These are phyloP conservation scores for Ispidina lecontei DNA, from an alignment of 2,797 vertebrate genomes.

Conservation along the genomic window DNA sequence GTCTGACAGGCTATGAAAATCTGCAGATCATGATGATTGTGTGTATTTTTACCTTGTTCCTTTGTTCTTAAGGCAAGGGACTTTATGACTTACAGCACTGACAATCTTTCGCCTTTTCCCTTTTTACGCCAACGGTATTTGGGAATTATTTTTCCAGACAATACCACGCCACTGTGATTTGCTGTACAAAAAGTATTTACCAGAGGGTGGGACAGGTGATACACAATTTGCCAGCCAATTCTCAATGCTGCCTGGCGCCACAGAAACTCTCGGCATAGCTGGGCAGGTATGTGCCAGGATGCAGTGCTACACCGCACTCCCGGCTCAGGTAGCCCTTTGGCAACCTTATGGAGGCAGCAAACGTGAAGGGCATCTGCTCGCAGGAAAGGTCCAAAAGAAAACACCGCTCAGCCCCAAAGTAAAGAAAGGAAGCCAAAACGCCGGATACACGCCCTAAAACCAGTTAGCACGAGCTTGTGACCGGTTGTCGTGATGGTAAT, in stretches of 20 bases:
- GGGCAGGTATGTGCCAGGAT: constrained; percentile 70
- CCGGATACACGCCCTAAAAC: not conserved
- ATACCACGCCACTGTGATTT: constrained; percentile 30
- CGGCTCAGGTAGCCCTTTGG: constrained; percentile 62
- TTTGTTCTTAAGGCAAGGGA: constrained; percentile 74
- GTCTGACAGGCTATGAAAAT: constrained; percentile 57
- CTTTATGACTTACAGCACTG: constrained; percentile 40
- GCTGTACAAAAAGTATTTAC: constrained; percentile 41
- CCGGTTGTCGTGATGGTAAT: not conserved
- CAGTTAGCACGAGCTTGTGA: not conserved
- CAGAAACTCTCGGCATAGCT: constrained; percentile 30
- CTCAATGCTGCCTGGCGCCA: constrained; percentile 51
- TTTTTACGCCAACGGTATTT: constrained; percentile 53
- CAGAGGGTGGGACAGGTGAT: constrained; percentile 11
- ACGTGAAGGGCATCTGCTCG: not conserved
- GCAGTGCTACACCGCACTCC: constrained; percentile 70
- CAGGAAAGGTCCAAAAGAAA: constrained; percentile 59
- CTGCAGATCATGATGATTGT: constrained; percentile 28
- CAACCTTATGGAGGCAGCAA: constrained; percentile 38
- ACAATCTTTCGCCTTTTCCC: constrained; percentile 57
- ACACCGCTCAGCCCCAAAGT: not conserved
- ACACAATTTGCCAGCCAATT: constrained; percentile 51
- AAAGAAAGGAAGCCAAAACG: not conserved
- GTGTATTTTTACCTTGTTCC: constrained; percentile 59
- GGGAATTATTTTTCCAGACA: constrained; percentile 62